phyloP scores from a whole-genome alignment of 2,113 vertebrate genomes.

The Oplegnathus fasciatus region DNA sequence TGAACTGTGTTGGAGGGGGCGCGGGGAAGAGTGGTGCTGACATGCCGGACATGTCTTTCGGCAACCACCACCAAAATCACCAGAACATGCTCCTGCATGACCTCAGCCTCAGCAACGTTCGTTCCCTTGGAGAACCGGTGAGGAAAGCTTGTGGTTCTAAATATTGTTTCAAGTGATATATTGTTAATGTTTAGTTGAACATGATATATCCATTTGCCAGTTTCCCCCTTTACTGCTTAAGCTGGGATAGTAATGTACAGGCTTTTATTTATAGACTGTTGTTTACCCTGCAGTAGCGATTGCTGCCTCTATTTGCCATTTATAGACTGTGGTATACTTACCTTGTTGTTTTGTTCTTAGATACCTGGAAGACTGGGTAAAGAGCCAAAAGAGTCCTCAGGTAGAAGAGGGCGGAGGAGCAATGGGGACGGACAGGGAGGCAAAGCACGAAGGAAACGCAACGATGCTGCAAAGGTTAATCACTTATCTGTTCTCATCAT shows the following conservation, averaged over 20 bases:
- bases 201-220: not conserved
- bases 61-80: constrained; percentile 83
- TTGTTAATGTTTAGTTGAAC: not conserved
- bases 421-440: constrained; percentile 95
- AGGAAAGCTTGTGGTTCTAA: constrained; percentile 8
- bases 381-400: constrained; percentile 90
- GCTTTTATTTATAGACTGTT: not conserved
- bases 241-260: not conserved
- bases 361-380: constrained; percentile 83
- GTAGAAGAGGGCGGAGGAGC: constrained; percentile 92
- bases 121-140: constrained; percentile 73
- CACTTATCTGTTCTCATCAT: not conserved
- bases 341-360: constrained; percentile 62
- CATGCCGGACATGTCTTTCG: constrained; percentile 88
- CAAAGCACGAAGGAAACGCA: constrained; percentile 94
- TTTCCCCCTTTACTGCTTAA: not conserved
- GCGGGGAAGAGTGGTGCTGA: constrained; percentile 85
- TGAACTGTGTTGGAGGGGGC: constrained; percentile 76
- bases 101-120: constrained; percentile 88
- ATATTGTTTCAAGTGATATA: not conserved
- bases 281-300: not conserved
- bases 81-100: constrained; percentile 93
- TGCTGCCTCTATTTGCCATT: not conserved
- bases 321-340: not conserved
- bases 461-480: constrained; percentile 84